phyloP scores from a whole-genome alignment of 2,888 invertebrate species.

The Elegia similella region DNA sequence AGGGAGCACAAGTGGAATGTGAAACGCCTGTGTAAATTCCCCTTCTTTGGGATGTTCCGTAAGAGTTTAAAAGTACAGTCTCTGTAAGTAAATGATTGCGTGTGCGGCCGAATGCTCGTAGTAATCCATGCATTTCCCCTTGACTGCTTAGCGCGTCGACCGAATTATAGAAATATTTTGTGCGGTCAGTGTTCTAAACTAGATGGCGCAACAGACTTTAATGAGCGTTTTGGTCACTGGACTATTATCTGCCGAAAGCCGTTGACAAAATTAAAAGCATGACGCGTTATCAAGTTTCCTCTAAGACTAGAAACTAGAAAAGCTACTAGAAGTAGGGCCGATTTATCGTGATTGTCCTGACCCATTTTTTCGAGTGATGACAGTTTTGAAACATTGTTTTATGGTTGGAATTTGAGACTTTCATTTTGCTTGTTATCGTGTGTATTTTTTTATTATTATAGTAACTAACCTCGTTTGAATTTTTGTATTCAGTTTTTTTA shows the following conservation, averaged over 20 bases:
- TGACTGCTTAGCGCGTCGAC: neutral
- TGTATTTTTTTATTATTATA: slow-evolving; percentile 23
- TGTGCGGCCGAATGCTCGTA: slow-evolving; percentile 27
- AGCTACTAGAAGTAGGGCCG: too few species aligned
- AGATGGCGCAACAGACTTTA: too few species aligned
- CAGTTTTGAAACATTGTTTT: neutral
- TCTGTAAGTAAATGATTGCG: slow-evolving; percentile 63
- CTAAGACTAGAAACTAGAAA: neutral
- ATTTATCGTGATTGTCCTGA: too few species aligned
- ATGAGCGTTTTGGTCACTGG: too few species aligned
- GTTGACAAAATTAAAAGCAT: neutral
- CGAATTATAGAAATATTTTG: neutral
- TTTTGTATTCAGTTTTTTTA: neutral
- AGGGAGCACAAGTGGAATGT: slow-evolving; percentile 58
- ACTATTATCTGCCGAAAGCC: too few species aligned
- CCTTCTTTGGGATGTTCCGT: slow-evolving; percentile 61
- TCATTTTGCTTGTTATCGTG: slow-evolving; percentile 11
- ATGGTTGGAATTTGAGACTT: neutral
- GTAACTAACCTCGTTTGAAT: slow-evolving; percentile 23
- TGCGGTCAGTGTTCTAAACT: too few species aligned
- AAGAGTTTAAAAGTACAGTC: slow-evolving; percentile 63
- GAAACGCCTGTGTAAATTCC: slow-evolving; percentile 61
- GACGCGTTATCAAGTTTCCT: neutral
- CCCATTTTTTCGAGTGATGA: neutral
- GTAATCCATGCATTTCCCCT: slow-evolving; percentile 18